Evolutionary conservation across 2,113 vertebrate species (phyloP).

Genomic region (Myiagra hebetior): DNA sequence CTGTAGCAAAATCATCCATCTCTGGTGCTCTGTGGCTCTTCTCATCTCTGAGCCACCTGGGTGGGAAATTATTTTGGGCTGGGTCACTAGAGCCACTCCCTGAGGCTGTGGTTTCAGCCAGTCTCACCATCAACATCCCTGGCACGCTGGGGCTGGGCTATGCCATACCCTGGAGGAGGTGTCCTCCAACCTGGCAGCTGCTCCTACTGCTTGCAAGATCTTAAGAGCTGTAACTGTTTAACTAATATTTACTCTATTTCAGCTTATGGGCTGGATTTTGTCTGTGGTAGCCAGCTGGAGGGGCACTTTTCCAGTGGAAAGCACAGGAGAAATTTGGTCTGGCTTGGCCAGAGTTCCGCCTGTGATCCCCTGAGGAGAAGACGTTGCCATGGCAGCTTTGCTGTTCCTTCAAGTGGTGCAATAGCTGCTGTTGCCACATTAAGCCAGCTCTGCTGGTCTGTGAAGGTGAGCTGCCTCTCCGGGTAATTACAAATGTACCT

Average conservation of each 20-base stretch:
- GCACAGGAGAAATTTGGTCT: conserved; percentile 1
- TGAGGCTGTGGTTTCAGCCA: background rate
- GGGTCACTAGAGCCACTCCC: background rate
- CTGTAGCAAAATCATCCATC: background rate
- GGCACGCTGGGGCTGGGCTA: background rate
- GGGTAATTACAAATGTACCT: background rate
- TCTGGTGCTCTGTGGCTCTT: background rate
- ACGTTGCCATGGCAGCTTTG: background rate
- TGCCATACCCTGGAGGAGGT: fast-evolving
- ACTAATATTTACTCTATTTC: conserved; percentile 18
- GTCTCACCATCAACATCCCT: background rate
- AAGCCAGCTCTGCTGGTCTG: conserved; percentile 30
- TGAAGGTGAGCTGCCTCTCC: conserved; percentile 10
- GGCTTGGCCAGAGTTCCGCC: background rate
- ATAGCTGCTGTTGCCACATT: background rate
- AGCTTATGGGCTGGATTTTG: background rate
- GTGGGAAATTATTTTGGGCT: background rate
- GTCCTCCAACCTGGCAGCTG: background rate
- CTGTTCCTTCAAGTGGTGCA: conserved; percentile 11
- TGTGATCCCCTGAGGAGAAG: background rate
- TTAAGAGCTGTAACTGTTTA: background rate
- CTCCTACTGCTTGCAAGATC: background rate
- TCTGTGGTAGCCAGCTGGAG: conserved; percentile 20
- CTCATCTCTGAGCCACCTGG: background rate
- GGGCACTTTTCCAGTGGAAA: background rate